These are phyloP conservation scores for Hetaerina titia DNA, from an alignment of 2,888 invertebrate species.

Conservation along the genomic window DNA sequence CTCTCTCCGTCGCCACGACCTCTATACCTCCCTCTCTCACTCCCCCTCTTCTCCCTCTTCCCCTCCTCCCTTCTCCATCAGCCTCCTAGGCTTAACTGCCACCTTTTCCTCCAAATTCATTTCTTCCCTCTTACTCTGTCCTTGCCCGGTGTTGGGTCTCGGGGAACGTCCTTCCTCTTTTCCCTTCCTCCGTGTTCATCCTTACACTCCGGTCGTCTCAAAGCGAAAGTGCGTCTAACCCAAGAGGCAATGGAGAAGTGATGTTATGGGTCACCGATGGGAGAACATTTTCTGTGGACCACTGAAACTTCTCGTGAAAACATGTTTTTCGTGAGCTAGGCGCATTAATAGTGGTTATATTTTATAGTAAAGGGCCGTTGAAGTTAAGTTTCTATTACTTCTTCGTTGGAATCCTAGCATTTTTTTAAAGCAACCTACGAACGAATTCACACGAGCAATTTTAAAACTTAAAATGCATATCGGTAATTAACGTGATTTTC, in stretches of 20 bases:
- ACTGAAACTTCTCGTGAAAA: not conserved
- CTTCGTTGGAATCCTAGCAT: no score
- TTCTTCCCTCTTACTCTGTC: not conserved
- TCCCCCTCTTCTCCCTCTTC: not conserved
- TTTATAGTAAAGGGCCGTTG: no score
- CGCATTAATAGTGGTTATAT: not conserved
- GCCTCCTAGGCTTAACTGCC: not conserved
- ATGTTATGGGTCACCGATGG: not conserved
- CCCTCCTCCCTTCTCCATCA: not conserved
- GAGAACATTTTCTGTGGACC: not conserved
- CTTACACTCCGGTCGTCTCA: not conserved
- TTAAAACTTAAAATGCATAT: no score
- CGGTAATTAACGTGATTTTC: no score
- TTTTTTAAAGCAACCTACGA: no score
- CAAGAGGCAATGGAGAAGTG: not conserved
- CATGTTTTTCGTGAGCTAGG: not conserved
- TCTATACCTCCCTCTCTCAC: no score
- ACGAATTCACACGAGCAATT: no score
- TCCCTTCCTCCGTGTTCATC: not conserved
- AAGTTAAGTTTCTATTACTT: no score
- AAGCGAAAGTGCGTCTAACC: not conserved
- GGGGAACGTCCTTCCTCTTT: not conserved
- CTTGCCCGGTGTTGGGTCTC: not conserved
- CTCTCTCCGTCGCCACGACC: not conserved
- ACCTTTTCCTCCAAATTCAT: constrained; percentile 1